These are phyloP conservation scores for Porites australiensis DNA, from an alignment of 64 coral and sea anemone genomes.

Conservation along the genomic window DNA sequence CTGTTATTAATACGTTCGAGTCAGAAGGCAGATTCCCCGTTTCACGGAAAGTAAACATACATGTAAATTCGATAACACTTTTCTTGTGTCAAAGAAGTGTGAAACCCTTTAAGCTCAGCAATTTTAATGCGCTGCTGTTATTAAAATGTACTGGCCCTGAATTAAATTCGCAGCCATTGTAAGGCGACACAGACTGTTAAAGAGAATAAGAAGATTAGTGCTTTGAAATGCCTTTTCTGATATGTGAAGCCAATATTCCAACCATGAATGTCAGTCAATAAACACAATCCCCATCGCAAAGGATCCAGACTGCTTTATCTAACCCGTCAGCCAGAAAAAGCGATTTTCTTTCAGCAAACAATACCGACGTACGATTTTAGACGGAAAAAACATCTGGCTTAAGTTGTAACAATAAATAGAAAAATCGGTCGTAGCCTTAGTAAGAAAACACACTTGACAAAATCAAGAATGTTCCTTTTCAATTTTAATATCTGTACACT, in stretches of 20 bases:
- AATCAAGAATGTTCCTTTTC: slow-evolving; percentile 62
- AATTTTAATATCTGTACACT: slow-evolving; percentile 84
- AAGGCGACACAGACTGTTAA: not conserved
- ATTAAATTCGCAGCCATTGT: slow-evolving; percentile 36
- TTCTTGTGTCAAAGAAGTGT: slow-evolving; percentile 51
- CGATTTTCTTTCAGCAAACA: slow-evolving; percentile 55
- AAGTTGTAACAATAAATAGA: slow-evolving; percentile 52
- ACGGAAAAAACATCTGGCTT: slow-evolving; percentile 67
- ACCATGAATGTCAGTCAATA: slow-evolving; percentile 16
- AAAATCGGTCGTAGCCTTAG: not conserved
- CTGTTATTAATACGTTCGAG: not conserved
- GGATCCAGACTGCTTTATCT: slow-evolving; percentile 9
- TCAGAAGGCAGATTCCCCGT: not conserved
- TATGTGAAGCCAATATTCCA: slow-evolving; percentile 16
- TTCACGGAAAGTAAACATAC: slow-evolving; percentile 18
- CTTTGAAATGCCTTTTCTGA: not conserved
- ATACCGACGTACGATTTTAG: not conserved
- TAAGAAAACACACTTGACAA: slow-evolving; percentile 43
- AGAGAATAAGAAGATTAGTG: slow-evolving; percentile 6
- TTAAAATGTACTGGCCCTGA: slow-evolving; percentile 54
- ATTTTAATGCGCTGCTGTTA: slow-evolving; percentile 54
- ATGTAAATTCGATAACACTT: slow-evolving; percentile 66
- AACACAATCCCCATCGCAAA: slow-evolving; percentile 2
- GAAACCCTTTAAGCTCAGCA: slow-evolving; percentile 36
- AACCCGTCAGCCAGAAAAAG: slow-evolving; percentile 17